Evolutionary conservation across 2,888 invertebrate species (phyloP).

Genomic region (Lasioglossum malachurum): DNA sequence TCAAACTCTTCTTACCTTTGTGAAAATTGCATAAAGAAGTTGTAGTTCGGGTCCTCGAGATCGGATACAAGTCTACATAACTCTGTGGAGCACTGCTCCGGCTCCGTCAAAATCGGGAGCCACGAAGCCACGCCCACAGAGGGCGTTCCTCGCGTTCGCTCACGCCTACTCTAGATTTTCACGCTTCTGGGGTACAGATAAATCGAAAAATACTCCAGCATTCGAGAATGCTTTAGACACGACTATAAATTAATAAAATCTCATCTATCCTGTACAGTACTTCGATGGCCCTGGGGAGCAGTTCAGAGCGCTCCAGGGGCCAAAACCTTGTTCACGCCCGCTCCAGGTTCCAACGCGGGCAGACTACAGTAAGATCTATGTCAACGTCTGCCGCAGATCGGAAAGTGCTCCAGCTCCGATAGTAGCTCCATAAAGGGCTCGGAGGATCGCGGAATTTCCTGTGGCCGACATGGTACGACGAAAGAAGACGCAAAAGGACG

Average conservation of each 20-base stretch:
- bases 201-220: background rate
- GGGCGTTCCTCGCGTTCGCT: background rate
- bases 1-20: too few relatives aligned
- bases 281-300: background rate
- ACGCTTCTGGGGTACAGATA: background rate
- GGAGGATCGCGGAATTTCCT: slow-evolving; percentile 53
- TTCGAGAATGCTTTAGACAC: background rate
- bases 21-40: too few relatives aligned
- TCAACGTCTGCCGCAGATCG: background rate
- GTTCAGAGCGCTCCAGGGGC: background rate
- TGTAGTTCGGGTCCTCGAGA: too few relatives aligned
- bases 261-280: background rate
- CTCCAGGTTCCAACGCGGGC: background rate
- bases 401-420: background rate
- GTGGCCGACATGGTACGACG: slow-evolving; percentile 19
- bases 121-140: background rate
- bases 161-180: background rate
- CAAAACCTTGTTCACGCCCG: background rate
- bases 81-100: background rate
- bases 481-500: slow-evolving; percentile 58
- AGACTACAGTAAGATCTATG: background rate
- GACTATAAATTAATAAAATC: background rate
- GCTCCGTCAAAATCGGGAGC: too few relatives aligned
- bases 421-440: background rate
- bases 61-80: too few relatives aligned